A percentile compares a stretch with the other conserved stretches of the same genome.
phyloP scores from a whole-genome alignment of 2,113 vertebrate species.

The Strix aluco region DNA sequence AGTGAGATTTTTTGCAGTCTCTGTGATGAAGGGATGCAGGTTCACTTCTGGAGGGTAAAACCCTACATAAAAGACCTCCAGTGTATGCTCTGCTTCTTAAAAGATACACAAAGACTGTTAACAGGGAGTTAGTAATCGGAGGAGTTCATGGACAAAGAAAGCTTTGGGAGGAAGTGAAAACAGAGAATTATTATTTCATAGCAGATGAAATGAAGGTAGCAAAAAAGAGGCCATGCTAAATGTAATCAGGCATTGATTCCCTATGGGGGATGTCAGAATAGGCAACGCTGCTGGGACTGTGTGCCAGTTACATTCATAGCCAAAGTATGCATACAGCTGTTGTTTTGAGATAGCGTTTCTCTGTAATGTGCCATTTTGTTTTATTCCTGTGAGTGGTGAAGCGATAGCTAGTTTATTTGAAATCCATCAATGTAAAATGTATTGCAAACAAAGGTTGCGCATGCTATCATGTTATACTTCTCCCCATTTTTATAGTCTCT shows the following conservation, averaged over 20 bases:
- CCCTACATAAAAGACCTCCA: neutral
- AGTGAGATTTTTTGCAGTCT: neutral
- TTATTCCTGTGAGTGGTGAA: constrained; percentile 6
- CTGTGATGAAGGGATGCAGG: neutral
- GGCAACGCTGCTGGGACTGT: neutral
- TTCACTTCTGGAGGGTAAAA: neutral
- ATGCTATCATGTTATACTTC: neutral
- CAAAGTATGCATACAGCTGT: constrained; percentile 30
- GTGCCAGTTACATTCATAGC: neutral
- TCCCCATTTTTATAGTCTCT: neutral
- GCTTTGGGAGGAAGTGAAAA: neutral
- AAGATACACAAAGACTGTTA: neutral
- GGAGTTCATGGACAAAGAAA: neutral
- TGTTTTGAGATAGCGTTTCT: constrained; percentile 52
- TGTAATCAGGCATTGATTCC: neutral
- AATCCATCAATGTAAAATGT: constrained; percentile 36
- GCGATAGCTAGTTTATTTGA: constrained; percentile 24
- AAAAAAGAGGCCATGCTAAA: neutral
- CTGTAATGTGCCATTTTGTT: constrained; percentile 37
- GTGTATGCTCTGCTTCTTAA: neutral
- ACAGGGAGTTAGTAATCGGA: neutral
- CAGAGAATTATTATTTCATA: neutral
- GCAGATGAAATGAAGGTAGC: neutral
- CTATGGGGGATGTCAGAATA: neutral
- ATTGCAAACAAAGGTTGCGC: neutral